phyloP scores from a whole-genome alignment of 2,797 vertebrate species.

The Chelon labrosus region DNA sequence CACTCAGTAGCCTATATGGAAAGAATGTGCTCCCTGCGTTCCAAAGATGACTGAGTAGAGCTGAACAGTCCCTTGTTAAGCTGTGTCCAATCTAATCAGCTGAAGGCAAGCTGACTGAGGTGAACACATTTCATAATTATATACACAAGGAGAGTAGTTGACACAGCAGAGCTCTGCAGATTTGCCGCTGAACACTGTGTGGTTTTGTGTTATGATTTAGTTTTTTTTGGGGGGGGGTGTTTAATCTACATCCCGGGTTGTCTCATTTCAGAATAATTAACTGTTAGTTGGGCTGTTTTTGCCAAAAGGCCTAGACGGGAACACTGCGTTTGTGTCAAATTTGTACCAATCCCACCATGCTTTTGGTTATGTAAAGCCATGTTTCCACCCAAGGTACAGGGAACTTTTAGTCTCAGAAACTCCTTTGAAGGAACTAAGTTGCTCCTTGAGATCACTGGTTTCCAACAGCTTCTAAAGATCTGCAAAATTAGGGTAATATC shows the following conservation, averaged over 20 bases:
- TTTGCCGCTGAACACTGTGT: slow-evolving; percentile 4
- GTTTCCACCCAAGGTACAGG: too few species aligned
- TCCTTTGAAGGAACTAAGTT: too few species aligned
- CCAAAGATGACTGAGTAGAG: slow-evolving; percentile 74
- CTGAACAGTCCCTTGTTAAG: slow-evolving; percentile 61
- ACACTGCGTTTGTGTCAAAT: neutral
- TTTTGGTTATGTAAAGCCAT: too few species aligned
- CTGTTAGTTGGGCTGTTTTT: slow-evolving; percentile 6
- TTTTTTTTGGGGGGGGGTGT: neutral
- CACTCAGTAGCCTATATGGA: slow-evolving; percentile 64
- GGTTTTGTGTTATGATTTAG: slow-evolving; percentile 13
- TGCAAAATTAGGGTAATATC: too few species aligned
- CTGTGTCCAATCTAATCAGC: slow-evolving; percentile 68
- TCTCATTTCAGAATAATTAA: too few species aligned
- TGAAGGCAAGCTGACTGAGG: slow-evolving; percentile 60
- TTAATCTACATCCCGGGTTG: neutral
- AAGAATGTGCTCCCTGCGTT: slow-evolving; percentile 71
- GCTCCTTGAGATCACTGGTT: too few species aligned
- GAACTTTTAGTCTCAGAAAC: too few species aligned
- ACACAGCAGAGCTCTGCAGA: slow-evolving; percentile 57
- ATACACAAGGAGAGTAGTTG: slow-evolving; percentile 48
- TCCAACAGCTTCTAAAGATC: too few species aligned
- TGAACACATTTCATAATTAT: slow-evolving; percentile 61
- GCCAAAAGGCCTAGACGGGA: neutral
- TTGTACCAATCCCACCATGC: neutral